Base-by-base conservation (phyloP, 2,113 vertebrate species). In the Centropus bengalensis region DNA sequence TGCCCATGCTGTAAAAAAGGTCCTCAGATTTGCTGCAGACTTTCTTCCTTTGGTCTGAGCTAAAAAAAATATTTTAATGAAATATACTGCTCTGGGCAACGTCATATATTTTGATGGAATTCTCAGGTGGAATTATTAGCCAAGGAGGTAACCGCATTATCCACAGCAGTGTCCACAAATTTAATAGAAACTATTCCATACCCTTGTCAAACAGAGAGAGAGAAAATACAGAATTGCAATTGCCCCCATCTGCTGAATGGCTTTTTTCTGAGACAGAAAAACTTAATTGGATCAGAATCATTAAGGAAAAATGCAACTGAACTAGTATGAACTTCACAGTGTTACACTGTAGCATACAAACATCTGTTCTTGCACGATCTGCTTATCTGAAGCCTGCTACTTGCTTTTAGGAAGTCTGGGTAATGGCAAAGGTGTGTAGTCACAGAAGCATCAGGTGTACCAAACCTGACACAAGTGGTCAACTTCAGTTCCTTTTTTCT, bases 231-330 rank as follows among this genome's bases (percentile, higher is more conserved):
- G 52, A 87, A 93, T 36, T 5, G 12, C 69, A 91, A 78, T 91
- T 92, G 75, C 58, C 67, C 79, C 78, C 62, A 87, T 93, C 83
- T 89, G 63, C 74, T 78, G 75, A 91, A 95, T 79, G 59, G 63
- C 24, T 85, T 96, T 85, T 96, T 89, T 95, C 86, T 70, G 54
- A 92, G 77, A 86, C 26, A 55, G 76, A 84, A 94, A 64, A 91
- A 94, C 93, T 88, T 85, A 88, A 96, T 80, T 96, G 90, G 60
- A 76, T 83, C 77, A 77, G 84, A 93, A 95, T 93, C 81, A 92
- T 82, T 77, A 83, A 96, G 26, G 78, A 86, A 70, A 91, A 91
- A 59, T 42, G 74, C 45, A 80, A 88, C 42, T 73, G 85, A 96
- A 93, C 80, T 33, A 32, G 38, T 51, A 88, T 95, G 88, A 89